Percentiles rank a stretch among this genome's conserved stretches.
Evolutionary conservation across 2,888 invertebrate species (phyloP).

Genomic region (Andrena fulva): DNA sequence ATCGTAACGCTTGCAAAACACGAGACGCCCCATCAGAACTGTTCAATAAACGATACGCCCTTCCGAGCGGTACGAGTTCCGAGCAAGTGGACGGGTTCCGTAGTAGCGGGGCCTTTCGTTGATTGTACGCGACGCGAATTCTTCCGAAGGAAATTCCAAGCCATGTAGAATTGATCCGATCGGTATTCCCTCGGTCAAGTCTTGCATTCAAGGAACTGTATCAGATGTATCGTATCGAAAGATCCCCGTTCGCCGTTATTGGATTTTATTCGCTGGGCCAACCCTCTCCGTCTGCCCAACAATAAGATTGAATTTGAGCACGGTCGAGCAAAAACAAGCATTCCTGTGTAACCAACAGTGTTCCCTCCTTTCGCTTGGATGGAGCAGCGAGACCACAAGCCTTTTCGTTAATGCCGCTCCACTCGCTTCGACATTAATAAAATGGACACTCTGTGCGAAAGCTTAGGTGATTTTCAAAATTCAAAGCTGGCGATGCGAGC

Average conservation of each 20-base stretch:
- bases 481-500: background rate
- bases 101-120: constrained; percentile 20
- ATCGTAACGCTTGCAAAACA: background rate
- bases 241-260: constrained; percentile 52
- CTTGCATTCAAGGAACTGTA: constrained; percentile 35
- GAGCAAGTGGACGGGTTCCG: constrained; percentile 9
- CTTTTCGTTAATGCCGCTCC: constrained; percentile 8
- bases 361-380: background rate
- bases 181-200: constrained; percentile 41
- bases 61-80: background rate
- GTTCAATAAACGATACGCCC: constrained; percentile 26
- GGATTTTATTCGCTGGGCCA: constrained; percentile 56
- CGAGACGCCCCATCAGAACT: constrained; percentile 8
- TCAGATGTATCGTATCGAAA: constrained; percentile 47
- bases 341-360: background rate
- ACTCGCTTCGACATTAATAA: too few relatives aligned
- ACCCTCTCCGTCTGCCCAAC: constrained; percentile 22
- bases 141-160: constrained; percentile 25
- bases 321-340: constrained; percentile 27
- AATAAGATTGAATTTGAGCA: constrained; percentile 51
- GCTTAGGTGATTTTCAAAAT: background rate
- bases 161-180: constrained; percentile 46
- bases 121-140: constrained; percentile 54
- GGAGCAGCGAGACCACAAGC: background rate
- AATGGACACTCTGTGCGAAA: too few relatives aligned